A percentile compares a stretch with the other conserved stretches of the same genome.
phyloP scores from a whole-genome alignment of 2,113 vertebrate genomes.

The Maccullochella peelii region DNA sequence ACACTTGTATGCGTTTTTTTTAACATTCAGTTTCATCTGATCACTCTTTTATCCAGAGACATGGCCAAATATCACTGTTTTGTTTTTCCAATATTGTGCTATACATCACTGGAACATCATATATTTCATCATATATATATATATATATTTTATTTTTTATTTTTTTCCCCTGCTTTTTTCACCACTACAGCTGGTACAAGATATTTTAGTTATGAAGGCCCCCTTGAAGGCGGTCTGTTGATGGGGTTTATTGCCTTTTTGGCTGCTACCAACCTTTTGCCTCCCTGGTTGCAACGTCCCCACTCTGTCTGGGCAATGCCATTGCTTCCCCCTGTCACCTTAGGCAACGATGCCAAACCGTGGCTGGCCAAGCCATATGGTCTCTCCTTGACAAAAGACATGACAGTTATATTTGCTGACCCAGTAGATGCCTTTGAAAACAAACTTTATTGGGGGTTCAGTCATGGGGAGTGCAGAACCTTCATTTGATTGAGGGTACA shows the following conservation, averaged over 20 bases:
- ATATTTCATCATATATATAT: too few species aligned
- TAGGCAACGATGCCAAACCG: slow-evolving; percentile 65
- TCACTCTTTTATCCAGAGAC: neutral
- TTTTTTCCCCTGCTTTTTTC: slow-evolving; percentile 15
- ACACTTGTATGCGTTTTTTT: too few species aligned
- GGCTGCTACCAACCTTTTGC: slow-evolving; percentile 53
- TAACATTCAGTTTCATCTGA: neutral
- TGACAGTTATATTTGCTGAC: slow-evolving; percentile 53
- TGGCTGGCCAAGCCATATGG: slow-evolving; percentile 75
- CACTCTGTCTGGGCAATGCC: slow-evolving; percentile 56
- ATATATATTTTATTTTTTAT: too few species aligned
- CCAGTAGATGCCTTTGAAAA: slow-evolving; percentile 38
- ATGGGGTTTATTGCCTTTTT: slow-evolving; percentile 65
- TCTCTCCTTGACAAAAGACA: slow-evolving; percentile 67
- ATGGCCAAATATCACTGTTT: neutral
- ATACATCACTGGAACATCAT: neutral
- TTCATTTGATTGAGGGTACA: neutral
- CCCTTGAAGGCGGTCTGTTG: slow-evolving; percentile 32
- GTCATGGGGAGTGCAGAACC: neutral
- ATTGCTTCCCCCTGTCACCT: slow-evolving; percentile 63
- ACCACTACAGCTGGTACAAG: neutral
- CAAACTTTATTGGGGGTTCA: neutral
- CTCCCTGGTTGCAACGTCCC: slow-evolving; percentile 53
- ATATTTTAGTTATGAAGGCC: slow-evolving; percentile 27
- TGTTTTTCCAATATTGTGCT: neutral